Evolutionary conservation across 2,888 invertebrate genomes (phyloP), one percentile per base, ranked within the genome.

Genomic region (Mystacides longicornis): DNA sequence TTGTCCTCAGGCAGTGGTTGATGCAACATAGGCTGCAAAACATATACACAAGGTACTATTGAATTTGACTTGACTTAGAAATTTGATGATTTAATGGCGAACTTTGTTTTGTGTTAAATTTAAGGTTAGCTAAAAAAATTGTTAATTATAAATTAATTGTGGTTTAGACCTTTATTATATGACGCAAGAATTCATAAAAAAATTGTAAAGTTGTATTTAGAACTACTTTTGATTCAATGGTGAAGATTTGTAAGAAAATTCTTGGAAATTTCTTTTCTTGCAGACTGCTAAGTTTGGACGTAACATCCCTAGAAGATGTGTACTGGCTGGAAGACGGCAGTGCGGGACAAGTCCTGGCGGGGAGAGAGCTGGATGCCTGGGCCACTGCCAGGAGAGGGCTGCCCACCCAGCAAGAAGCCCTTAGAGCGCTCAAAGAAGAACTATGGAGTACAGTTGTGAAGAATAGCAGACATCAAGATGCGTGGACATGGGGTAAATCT

Each of bases 241-340:
- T n/a, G n/a, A n/a, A n/a, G n/a, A n/a, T n/a, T n/a, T n/a, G n/a
- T n/a, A n/a, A n/a, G n/a, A n/a, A n/a, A n/a, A n/a, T n/a, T n/a
- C n/a, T n/a, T n/a, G n/a, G n/a, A n/a, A n/a, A n/a, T n/a, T n/a
- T n/a, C n/a, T n/a, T n/a, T n/a, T n/a, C 7, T 31, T 31, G 2
- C 69, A 86, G 87, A 66, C 72, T 91, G 64, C 76, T 89, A 65
- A 84, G 85, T 64, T 81, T 89, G 68, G 91, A 90, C 72, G 89
- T 92, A 47, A 81, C 87, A 51, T 87, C 89, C n/a, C 70, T 93
- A 62, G 92, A 92, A 70, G 92, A 93, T 73, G 91, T 91, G 23
- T 92, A 92, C 72, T 91, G 91, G 91, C 75, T 89, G 68, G 91
- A 92, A 69, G 92, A 92, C 71, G 82, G 83, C 55, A 82, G 85